These are phyloP conservation scores for Cerastoderma edule DNA, from an alignment of 2,888 invertebrate genomes.

Conservation along the genomic window DNA sequence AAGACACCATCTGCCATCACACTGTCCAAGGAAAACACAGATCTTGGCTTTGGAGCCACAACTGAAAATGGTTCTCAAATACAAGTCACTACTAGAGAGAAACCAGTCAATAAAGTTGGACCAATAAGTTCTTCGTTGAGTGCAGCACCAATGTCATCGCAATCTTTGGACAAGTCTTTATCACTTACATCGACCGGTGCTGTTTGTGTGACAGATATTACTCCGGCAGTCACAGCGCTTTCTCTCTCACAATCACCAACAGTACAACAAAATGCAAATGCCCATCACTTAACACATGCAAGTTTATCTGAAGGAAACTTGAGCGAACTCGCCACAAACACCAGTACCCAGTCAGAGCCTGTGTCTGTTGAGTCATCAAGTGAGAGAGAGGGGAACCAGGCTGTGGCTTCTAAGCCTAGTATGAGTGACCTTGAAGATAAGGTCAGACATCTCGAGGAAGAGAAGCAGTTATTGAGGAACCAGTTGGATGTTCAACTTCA, in stretches of 20 bases:
- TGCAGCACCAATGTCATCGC: conserved; percentile 16
- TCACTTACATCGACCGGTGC: not conserved
- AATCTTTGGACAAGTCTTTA: conserved; percentile 34
- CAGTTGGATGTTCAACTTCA: conserved; percentile 70
- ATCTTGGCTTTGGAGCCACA: not conserved
- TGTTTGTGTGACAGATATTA: conserved; percentile 13
- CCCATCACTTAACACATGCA: conserved; percentile 1
- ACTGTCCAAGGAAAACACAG: conserved; percentile 7
- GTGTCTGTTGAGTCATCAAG: not conserved
- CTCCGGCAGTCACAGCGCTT: not conserved
- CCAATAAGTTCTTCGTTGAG: conserved; percentile 33
- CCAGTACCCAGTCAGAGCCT: conserved; percentile 4
- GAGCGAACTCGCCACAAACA: not conserved
- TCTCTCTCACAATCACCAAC: not conserved
- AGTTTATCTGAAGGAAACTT: not conserved
- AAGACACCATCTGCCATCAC: conserved; percentile 6
- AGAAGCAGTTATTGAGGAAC: conserved; percentile 68
- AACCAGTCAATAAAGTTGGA: conserved; percentile 64
- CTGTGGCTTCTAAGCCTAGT: not conserved
- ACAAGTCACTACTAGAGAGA: conserved; percentile 29
- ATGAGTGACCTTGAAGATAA: conserved; percentile 44
- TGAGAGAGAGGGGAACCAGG: not conserved
- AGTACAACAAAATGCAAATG: too few species aligned
- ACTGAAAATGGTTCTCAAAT: not conserved
- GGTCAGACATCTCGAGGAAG: conserved; percentile 62